These are phyloP conservation scores for Ceraclea dissimilis DNA, from an alignment of 2,888 invertebrate species.

Conservation along the genomic window DNA sequence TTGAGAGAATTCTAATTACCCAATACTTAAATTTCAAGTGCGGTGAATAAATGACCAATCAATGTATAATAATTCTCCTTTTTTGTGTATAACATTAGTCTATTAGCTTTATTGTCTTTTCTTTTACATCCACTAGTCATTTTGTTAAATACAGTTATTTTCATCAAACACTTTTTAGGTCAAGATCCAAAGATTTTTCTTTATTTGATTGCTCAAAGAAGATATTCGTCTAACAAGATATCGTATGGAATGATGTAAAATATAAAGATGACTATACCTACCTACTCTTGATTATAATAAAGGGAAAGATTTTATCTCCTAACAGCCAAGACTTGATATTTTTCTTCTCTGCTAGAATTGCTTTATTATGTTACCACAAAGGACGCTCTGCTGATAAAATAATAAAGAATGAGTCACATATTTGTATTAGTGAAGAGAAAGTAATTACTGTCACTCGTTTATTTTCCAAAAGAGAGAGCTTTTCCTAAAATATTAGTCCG, in stretches of 20 bases:
- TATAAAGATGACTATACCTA: background rate
- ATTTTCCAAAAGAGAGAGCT: background rate
- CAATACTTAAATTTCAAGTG: no score
- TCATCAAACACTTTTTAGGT: background rate
- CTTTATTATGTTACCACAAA: background rate
- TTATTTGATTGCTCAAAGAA: background rate
- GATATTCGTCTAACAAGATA: background rate
- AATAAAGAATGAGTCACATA: no score
- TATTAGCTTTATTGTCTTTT: no score
- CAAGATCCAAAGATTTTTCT: background rate
- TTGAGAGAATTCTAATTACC: no score
- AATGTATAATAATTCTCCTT: no score
- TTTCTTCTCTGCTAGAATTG: background rate
- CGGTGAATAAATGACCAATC: no score
- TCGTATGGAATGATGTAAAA: background rate
- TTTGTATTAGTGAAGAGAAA: background rate
- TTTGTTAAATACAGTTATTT: background rate
- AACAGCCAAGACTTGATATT: background rate
- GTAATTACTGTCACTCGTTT: background rate
- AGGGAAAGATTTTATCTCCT: background rate
- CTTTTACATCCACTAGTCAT: no score
- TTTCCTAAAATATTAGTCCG: no score
- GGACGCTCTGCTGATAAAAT: background rate
- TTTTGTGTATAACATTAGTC: no score
- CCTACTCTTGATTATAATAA: background rate